These are phyloP conservation scores for Tinamus guttatus DNA, from an alignment of 2,113 vertebrate genomes.

Conservation along the genomic window DNA sequence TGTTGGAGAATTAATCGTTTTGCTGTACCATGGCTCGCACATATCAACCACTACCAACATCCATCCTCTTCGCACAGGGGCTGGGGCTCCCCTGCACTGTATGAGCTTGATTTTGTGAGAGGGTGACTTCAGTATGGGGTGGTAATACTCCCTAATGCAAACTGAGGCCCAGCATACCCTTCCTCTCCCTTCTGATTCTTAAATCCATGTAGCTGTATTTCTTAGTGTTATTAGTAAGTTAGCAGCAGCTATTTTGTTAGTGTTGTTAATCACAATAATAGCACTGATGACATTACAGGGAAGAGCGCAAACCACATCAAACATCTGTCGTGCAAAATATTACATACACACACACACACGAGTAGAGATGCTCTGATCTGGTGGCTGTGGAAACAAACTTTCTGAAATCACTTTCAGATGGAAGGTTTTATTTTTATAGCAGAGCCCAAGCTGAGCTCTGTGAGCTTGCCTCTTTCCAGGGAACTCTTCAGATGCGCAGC, in stretches of 20 bases:
- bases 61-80: neutral
- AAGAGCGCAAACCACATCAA: neutral
- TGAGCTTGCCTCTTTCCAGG: neutral
- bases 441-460: neutral
- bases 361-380: neutral
- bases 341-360: fast-evolving
- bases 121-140: neutral
- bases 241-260: neutral
- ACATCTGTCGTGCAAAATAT: neutral
- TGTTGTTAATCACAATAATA: neutral
- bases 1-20: neutral
- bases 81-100: neutral
- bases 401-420: neutral
- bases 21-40: neutral
- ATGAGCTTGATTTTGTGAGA: neutral
- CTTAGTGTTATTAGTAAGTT: neutral
- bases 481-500: neutral
- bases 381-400: constrained; percentile 16
- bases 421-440: constrained; percentile 2
- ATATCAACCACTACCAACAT: neutral
- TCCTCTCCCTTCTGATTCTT: neutral
- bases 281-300: neutral
- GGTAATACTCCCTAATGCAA: neutral
- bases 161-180: neutral
- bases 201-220: neutral